Percentiles rank a stretch among this genome's conserved stretches.
Conservation (phyloP, 2,888 invertebrate genomes). For the Laothoe populi region DNA sequence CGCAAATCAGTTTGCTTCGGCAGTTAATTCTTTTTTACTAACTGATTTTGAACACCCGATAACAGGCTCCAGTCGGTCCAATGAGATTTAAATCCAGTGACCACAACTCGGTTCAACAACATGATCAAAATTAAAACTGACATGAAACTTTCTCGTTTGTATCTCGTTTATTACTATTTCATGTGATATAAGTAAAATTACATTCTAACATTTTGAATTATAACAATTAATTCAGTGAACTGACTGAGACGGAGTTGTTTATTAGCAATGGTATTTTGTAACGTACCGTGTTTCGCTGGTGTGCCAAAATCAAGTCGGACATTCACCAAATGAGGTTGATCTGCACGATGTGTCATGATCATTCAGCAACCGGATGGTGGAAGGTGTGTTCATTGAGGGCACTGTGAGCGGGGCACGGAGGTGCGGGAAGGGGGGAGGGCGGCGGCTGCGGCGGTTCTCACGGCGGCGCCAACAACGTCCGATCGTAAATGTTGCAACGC, state of each 20-base stretch:
- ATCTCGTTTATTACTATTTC: slow-evolving; percentile 59
- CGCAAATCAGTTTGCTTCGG: slow-evolving; percentile 58
- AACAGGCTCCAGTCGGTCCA: slow-evolving; percentile 47
- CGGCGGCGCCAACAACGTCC: slow-evolving; percentile 74
- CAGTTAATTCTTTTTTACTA: slow-evolving; percentile 47
- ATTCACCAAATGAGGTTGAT: slow-evolving; percentile 42
- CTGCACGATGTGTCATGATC: slow-evolving; percentile 38
- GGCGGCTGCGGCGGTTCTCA: slow-evolving; percentile 62
- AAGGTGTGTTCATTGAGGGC: slow-evolving; percentile 37
- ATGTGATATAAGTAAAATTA: slow-evolving; percentile 66
- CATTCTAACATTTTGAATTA: slow-evolving; percentile 67
- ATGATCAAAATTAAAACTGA: slow-evolving; percentile 41
- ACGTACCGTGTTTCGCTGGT: slow-evolving; percentile 52
- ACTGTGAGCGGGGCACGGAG: slow-evolving; percentile 53
- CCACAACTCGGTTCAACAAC: slow-evolving; percentile 40
- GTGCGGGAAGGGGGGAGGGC: slow-evolving; percentile 37
- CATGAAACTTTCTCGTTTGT: slow-evolving; percentile 57
- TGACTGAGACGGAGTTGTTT: slow-evolving; percentile 58
- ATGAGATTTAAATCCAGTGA: slow-evolving; percentile 47
- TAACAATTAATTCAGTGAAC: slow-evolving; percentile 68
- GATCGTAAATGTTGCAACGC: slow-evolving; percentile 69
- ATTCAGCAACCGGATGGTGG: slow-evolving; percentile 36
- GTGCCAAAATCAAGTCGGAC: slow-evolving; percentile 44
- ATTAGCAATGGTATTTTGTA: slow-evolving; percentile 74
- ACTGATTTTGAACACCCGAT: slow-evolving; percentile 56